These are phyloP conservation scores for Cynocephalus volans DNA, from an alignment of 2,113 vertebrate genomes.

Conservation along the genomic window DNA sequence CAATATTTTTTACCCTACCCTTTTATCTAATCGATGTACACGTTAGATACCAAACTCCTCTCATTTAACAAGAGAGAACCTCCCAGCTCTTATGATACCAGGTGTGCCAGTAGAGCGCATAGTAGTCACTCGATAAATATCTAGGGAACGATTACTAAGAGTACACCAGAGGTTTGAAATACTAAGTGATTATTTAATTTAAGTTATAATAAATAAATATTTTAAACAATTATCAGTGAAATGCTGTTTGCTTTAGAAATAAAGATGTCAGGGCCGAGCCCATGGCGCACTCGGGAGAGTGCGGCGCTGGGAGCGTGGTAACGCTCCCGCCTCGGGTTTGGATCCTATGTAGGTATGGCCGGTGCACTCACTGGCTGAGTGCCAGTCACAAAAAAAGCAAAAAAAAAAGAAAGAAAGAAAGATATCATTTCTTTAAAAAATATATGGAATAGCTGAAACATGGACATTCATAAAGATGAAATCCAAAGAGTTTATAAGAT, in stretches of 20 bases:
- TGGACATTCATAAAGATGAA: not conserved
- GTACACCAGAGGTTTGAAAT: not conserved
- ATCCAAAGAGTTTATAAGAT: constrained; percentile 21
- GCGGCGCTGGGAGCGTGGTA: no score
- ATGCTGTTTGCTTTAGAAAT: not conserved
- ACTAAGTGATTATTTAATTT: not conserved
- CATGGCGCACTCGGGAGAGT: no score
- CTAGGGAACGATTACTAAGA: not conserved
- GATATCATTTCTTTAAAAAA: not conserved
- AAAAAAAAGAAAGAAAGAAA: no score
- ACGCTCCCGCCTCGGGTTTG: no score
- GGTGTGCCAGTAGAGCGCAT: accelerated
- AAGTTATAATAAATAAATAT: not conserved
- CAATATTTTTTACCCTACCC: not conserved
- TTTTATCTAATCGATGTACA: not conserved
- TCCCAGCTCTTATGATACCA: not conserved
- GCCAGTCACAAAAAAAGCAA: no score
- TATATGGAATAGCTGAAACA: not conserved
- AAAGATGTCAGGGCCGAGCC: no score
- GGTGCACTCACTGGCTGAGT: no score
- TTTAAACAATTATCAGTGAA: not conserved
- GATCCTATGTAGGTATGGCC: no score
- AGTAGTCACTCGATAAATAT: not conserved
- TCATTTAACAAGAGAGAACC: not conserved
- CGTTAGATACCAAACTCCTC: not conserved